Conservation (phyloP, 1,140 invertebrate genomes). For the Drosophila pruinosa region DNA sequence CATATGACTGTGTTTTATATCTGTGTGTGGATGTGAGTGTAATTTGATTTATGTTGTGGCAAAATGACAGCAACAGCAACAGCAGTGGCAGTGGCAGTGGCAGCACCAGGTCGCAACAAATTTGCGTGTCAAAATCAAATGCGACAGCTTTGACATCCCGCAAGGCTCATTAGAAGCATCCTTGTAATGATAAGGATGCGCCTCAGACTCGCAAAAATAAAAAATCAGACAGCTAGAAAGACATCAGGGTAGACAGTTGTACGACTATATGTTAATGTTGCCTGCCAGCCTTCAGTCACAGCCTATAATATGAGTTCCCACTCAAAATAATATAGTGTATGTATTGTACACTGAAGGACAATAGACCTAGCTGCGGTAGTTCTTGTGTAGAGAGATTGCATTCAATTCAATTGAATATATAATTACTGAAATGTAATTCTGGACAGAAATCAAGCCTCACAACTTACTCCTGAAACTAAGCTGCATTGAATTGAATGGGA, state of each 20-base stretch:
- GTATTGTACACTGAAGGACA: background rate
- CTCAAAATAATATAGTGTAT: too few relatives aligned
- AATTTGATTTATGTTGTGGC: slow-evolving; percentile 74
- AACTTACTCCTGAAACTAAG: background rate
- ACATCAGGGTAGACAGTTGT: background rate
- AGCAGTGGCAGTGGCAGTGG: slow-evolving; percentile 24
- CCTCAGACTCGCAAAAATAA: background rate
- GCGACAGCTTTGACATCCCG: slow-evolving; percentile 73
- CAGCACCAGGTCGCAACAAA: slow-evolving; percentile 30
- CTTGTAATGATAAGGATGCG: slow-evolving; percentile 2
- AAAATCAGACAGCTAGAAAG: background rate
- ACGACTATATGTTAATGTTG: background rate
- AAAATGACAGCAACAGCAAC: slow-evolving; percentile 51
- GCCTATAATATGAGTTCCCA: too few relatives aligned
- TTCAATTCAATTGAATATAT: background rate
- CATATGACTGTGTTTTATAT: background rate
- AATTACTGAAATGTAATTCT: background rate
- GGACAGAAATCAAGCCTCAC: too few relatives aligned
- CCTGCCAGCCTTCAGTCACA: background rate
- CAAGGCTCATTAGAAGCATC: slow-evolving; percentile 60
- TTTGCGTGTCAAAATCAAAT: slow-evolving; percentile 75
- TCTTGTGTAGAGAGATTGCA: background rate
- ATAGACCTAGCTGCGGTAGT: too few relatives aligned
- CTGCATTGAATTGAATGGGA: background rate
- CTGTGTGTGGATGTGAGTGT: slow-evolving; percentile 20